These are phyloP conservation scores for Drosophila formosana DNA, from an alignment of 2,888 invertebrate genomes.

Conservation along the genomic window DNA sequence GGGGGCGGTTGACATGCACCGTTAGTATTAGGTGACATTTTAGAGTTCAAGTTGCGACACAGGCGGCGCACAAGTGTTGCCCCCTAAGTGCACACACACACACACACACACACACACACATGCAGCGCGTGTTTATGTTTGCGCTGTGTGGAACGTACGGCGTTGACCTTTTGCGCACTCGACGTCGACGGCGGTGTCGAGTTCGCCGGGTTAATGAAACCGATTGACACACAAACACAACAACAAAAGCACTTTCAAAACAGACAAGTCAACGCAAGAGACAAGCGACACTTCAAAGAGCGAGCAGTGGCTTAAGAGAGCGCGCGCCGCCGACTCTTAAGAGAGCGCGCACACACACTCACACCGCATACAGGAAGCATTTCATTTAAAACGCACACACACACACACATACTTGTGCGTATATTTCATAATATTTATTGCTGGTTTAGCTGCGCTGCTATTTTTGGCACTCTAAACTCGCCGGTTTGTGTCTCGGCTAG, in stretches of 20 bases:
- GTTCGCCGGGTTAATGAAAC: slow-evolving; percentile 84
- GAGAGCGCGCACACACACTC: slow-evolving; percentile 9
- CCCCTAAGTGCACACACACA: neutral
- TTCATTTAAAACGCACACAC: neutral
- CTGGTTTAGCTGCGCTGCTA: neutral
- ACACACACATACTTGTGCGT: neutral
- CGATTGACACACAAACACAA: slow-evolving; percentile 83
- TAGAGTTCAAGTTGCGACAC: slow-evolving; percentile 57
- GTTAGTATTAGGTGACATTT: slow-evolving; percentile 52
- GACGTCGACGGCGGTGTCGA: slow-evolving; percentile 18
- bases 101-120: neutral
- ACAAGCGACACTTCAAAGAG: slow-evolving; percentile 9
- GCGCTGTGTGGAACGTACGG: slow-evolving; percentile 73
- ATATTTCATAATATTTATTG: slow-evolving; percentile 15
- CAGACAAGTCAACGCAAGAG: slow-evolving; percentile 36
- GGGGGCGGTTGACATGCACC: slow-evolving; percentile 10
- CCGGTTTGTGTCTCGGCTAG: slow-evolving; percentile 19
- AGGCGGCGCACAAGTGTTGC: slow-evolving; percentile 43
- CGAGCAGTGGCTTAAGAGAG: slow-evolving; percentile 11
- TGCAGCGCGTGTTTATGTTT: slow-evolving; percentile 13
- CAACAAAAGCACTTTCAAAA: slow-evolving; percentile 43
- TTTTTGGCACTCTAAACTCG: neutral
- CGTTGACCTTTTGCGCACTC: slow-evolving; percentile 75
- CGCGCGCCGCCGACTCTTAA: neutral
- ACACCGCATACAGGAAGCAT: slow-evolving; percentile 9